Evolutionary conservation across 2,113 vertebrate genomes (phyloP).

Genomic region (Tapirus terrestris): DNA sequence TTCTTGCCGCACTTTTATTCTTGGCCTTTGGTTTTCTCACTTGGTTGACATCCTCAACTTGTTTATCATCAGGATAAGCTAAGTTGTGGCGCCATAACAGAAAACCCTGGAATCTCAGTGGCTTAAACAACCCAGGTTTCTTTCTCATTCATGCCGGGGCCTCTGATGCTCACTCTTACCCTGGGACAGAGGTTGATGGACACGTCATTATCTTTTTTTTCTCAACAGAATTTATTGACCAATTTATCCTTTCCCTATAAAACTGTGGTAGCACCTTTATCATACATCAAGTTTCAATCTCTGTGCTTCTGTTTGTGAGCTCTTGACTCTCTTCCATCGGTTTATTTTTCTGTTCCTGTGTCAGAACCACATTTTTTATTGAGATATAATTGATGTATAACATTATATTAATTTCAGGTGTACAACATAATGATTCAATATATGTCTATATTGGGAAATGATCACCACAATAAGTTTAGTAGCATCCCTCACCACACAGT

Average conservation of each 20-base stretch:
- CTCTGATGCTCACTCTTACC: neutral
- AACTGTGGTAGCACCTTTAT: neutral
- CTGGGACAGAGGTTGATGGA: no score
- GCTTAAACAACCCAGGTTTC: neutral
- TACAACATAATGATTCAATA: neutral
- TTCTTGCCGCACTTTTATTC: neutral
- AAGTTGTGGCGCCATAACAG: neutral
- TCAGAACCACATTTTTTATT: neutral
- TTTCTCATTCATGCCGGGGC: accelerated
- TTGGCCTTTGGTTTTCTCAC: neutral
- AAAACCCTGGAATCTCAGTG: neutral
- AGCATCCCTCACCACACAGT: neutral
- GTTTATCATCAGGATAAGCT: neutral
- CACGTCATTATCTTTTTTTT: neutral
- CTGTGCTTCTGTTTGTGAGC: neutral
- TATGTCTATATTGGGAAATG: neutral
- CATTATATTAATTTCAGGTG: neutral
- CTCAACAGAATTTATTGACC: neutral
- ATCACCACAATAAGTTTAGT: neutral
- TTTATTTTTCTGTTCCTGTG: neutral
- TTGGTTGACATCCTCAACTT: neutral
- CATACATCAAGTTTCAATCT: neutral
- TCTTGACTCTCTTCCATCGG: neutral
- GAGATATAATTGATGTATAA: neutral
- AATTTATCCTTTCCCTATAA: neutral